A percentile compares a stretch with the other conserved stretches of the same genome.
Conservation (phyloP, 2,113 vertebrate genomes). For the Oreochromis spilurus region DNA sequence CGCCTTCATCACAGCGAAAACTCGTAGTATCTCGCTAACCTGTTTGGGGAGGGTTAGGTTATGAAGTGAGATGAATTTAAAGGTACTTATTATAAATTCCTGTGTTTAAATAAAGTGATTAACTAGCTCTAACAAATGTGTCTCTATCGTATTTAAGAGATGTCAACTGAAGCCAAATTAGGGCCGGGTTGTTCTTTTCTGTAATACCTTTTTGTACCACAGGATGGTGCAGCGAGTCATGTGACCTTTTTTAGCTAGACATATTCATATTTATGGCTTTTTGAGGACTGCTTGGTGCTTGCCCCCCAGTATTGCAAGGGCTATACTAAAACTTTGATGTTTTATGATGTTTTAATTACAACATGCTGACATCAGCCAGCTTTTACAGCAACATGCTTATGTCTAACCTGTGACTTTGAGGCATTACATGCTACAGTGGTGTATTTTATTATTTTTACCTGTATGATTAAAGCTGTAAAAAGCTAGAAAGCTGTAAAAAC, state of each 20-base stretch:
- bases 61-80: neutral
- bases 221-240: neutral
- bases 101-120: neutral
- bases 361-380: neutral
- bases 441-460: neutral
- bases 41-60: neutral
- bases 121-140: neutral
- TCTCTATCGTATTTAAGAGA: neutral
- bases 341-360: neutral
- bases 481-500: neutral
- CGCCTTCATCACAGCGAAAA: neutral
- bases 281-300: neutral
- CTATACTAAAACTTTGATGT: accelerated
- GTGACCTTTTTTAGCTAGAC: neutral
- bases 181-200: neutral
- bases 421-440: neutral
- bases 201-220: neutral
- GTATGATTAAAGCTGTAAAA: neutral
- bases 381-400: neutral
- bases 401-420: neutral
- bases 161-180: neutral
- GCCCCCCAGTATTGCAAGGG: neutral
- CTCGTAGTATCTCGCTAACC: accelerated
- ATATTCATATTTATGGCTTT: neutral
- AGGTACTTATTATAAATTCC: neutral